Conservation (phyloP, 2,797 vertebrate species). For the Arctocebus calabarensis region DNA sequence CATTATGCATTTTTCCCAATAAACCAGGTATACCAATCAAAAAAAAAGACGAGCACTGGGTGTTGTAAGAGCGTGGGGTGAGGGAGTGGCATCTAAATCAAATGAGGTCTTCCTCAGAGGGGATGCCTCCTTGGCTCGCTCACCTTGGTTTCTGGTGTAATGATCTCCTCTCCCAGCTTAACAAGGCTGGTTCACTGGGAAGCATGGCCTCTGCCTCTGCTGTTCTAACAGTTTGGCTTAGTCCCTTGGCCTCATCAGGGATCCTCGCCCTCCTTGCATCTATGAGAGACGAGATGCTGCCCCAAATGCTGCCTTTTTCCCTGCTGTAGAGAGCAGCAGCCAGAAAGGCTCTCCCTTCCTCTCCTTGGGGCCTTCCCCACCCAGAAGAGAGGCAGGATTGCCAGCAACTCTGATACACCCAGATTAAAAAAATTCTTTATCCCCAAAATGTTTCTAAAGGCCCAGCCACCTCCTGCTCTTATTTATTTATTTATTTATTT, state of each 20-base stretch:
- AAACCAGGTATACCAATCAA: constrained; percentile 79
- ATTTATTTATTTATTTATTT: too few relatives aligned
- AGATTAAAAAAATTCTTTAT: not conserved
- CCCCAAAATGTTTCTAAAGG: not conserved
- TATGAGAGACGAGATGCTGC: not conserved
- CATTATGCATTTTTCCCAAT: constrained; percentile 77
- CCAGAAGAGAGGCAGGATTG: not conserved
- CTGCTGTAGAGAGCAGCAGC: not conserved
- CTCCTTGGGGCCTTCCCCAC: not conserved
- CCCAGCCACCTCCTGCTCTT: not conserved
- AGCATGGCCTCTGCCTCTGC: not conserved
- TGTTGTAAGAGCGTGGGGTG: not conserved
- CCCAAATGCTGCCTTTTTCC: not conserved
- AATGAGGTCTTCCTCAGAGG: not conserved
- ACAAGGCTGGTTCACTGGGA: not conserved
- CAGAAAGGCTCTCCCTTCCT: not conserved
- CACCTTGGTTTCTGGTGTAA: constrained; percentile 16
- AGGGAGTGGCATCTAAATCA: not conserved
- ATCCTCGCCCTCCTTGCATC: not conserved
- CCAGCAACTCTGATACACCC: not conserved
- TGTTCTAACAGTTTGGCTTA: not conserved
- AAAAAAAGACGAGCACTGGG: not conserved
- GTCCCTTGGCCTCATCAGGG: not conserved
- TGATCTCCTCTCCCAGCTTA: not conserved
- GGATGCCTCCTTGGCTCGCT: not conserved